Evolutionary conservation across 2,113 vertebrate species (phyloP).

Genomic region (Felis chaus): DNA sequence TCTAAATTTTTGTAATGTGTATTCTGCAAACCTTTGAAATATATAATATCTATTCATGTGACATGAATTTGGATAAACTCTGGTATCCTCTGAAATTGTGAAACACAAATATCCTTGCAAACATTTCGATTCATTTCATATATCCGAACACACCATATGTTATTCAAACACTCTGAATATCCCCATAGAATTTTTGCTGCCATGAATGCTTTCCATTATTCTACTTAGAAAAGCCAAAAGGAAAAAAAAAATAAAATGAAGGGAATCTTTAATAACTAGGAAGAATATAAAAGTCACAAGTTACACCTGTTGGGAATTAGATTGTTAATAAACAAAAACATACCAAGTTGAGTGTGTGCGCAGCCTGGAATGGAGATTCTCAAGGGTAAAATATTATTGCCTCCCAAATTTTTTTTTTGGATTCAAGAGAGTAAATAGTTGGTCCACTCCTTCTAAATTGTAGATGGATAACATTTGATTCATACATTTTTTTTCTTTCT

Average conservation of each 20-base stretch:
- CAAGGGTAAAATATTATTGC: constrained; percentile 14
- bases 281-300: neutral
- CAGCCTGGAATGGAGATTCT: neutral
- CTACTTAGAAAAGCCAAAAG: neutral
- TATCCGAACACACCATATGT: neutral
- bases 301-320: neutral
- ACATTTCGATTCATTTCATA: constrained; percentile 10
- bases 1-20: neutral
- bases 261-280: neutral
- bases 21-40: neutral
- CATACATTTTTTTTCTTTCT: neutral
- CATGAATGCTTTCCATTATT: neutral
- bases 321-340: neutral
- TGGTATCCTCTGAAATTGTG: neutral
- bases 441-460: neutral
- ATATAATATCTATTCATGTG: neutral
- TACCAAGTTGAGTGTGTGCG: neutral
- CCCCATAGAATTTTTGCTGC: constrained; percentile 1
- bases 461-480: neutral
- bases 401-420: neutral
- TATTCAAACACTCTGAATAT: neutral
- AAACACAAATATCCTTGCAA: neutral
- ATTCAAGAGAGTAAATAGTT: neutral
- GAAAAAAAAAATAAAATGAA: neutral
- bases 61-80: neutral